phyloP scores from a whole-genome alignment of 2,888 invertebrate genomes.

The Dendrolimus houi region DNA sequence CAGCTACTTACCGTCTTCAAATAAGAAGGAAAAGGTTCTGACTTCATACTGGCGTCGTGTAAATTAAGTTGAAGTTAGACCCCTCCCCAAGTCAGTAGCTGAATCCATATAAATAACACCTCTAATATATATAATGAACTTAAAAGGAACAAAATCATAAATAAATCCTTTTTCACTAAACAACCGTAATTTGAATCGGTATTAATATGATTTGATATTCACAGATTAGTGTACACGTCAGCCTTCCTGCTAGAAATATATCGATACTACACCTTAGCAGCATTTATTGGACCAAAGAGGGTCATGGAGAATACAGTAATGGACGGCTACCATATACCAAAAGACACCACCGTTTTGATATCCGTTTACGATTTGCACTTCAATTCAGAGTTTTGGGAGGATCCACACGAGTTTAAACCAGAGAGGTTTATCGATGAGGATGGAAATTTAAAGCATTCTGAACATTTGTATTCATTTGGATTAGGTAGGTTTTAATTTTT shows the following conservation, averaged over 20 bases:
- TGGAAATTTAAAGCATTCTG: conserved; percentile 68
- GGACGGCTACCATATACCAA: conserved; percentile 59
- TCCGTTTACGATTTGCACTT: conserved; percentile 69
- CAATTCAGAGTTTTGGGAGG: conserved; percentile 71
- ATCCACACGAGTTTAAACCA: conserved; percentile 77
- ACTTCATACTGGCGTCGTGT: no score
- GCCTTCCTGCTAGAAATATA: conserved; percentile 77
- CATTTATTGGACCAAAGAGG: conserved; percentile 72
- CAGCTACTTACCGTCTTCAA: no score
- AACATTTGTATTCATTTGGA: conserved; percentile 79
- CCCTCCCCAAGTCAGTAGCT: no score
- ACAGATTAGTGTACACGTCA: conserved; percentile 66
- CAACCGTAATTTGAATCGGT: no score
- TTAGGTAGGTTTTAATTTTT: conserved; percentile 63
- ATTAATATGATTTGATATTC: conserved; percentile 13
- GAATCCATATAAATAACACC: no score
- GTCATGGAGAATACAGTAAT: conserved; percentile 43
- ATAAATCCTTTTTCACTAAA: no score
- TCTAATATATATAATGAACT: no score
- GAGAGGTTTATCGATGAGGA: conserved; percentile 77
- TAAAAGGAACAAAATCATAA: no score
- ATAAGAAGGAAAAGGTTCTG: no score
- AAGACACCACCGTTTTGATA: conserved; percentile 71
- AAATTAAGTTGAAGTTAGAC: no score
- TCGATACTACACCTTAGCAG: conserved; percentile 70